A percentile compares a stretch with the other conserved stretches of the same genome.
These are phyloP conservation scores for Helicolenus hilgendorfi DNA, from an alignment of 2,797 vertebrate species.

Conservation along the genomic window DNA sequence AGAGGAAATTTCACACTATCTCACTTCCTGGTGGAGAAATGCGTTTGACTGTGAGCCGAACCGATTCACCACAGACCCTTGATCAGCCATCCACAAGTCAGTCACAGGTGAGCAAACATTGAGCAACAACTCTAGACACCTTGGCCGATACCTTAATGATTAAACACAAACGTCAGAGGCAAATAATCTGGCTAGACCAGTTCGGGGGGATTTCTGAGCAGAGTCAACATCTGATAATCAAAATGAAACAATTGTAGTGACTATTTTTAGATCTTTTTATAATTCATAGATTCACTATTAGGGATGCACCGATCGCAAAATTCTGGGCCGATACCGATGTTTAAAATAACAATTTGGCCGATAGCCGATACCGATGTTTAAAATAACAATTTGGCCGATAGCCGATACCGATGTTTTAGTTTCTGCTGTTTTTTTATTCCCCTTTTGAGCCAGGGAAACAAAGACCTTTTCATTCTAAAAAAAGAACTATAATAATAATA, in stretches of 20 bases:
- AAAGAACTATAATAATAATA: too few species aligned
- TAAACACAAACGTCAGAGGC: neutral
- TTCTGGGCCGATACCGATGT: too few species aligned
- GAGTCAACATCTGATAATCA: neutral
- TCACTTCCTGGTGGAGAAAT: constrained; percentile 28
- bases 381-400: too few species aligned
- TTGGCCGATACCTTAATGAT: rapidly evolving
- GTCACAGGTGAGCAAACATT: constrained; percentile 8
- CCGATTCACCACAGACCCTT: neutral
- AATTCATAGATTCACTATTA: neutral
- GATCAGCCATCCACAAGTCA: neutral
- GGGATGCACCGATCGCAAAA: too few species aligned
- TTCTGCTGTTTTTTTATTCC: too few species aligned
- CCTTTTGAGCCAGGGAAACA: too few species aligned
- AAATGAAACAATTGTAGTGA: neutral
- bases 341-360: too few species aligned
- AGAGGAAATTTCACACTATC: constrained; percentile 60
- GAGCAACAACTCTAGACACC: neutral
- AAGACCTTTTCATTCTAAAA: too few species aligned
- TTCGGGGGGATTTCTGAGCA: neutral
- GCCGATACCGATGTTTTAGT: too few species aligned
- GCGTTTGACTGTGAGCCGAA: constrained; percentile 33
- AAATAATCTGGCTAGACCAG: neutral
- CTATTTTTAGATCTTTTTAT: neutral
- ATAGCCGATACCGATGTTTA: too few species aligned